Percentiles rank a stretch among this genome's conserved stretches.
phyloP scores from a whole-genome alignment of 2,888 invertebrate species.

The Agrenia bidenticulata region DNA sequence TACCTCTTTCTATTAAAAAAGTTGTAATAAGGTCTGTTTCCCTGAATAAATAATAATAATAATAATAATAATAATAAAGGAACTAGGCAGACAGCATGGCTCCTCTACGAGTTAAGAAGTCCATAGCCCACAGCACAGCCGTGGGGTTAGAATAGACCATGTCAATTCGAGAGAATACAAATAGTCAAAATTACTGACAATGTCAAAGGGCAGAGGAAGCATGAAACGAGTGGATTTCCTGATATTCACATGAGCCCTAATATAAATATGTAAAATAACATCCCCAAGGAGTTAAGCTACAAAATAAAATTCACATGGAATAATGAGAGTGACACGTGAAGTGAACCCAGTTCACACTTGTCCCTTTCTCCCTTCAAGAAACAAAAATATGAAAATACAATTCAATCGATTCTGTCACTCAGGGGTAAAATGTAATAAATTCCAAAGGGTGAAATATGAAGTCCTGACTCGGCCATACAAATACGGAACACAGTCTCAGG shows the following conservation, averaged over 20 bases:
- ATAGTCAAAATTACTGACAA: constrained; percentile 9
- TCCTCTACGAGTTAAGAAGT: not conserved
- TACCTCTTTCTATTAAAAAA: no score
- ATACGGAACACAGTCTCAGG: no score
- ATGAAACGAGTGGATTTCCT: constrained; percentile 1
- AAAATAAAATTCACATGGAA: not conserved
- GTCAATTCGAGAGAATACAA: constrained; percentile 7
- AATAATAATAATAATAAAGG: not conserved
- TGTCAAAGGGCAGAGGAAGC: constrained; percentile 11
- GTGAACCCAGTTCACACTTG: not conserved
- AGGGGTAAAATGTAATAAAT: not conserved
- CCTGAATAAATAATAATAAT: not conserved
- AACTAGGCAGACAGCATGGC: constrained; percentile 3
- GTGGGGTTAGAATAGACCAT: not conserved
- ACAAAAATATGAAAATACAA: not conserved
- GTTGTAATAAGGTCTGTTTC: no score
- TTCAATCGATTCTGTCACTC: constrained; percentile 12
- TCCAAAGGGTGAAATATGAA: no score
- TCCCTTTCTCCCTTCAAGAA: not conserved
- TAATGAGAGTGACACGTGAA: not conserved
- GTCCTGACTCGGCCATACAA: no score
- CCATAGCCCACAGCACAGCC: not conserved
- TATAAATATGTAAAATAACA: not conserved
- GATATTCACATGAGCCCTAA: not conserved
- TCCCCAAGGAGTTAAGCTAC: not conserved